These are phyloP conservation scores for Chrysodeixis includens DNA, from an alignment of 2,888 invertebrate genomes.

Conservation along the genomic window DNA sequence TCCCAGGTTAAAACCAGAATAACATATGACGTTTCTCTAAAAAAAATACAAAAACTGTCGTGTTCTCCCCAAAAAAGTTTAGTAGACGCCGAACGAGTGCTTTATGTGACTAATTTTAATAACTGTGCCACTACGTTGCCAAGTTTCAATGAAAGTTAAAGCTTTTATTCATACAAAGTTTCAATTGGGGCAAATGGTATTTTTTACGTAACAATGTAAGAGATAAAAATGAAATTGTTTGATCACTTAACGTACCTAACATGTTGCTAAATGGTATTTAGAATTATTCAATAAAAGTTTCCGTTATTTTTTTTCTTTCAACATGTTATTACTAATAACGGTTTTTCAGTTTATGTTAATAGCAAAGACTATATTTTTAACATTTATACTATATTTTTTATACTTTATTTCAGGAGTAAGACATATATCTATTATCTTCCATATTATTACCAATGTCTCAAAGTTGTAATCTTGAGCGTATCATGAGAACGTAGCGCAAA, in stretches of 20 bases:
- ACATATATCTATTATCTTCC: too few relatives aligned
- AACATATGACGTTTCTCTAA: neutral
- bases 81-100: neutral
- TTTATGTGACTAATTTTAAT: constrained; percentile 22
- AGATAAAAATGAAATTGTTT: constrained; percentile 4
- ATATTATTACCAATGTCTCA: too few relatives aligned
- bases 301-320: too few relatives aligned
- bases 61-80: constrained; percentile 4
- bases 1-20: neutral
- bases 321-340: too few relatives aligned
- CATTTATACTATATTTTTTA: too few relatives aligned
- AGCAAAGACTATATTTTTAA: too few relatives aligned
- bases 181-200: constrained; percentile 4
- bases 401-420: too few relatives aligned
- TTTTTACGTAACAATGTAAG: neutral
- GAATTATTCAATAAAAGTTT: too few relatives aligned
- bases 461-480: too few relatives aligned
- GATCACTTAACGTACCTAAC: neutral
- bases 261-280: too few relatives aligned
- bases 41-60: constrained; percentile 8
- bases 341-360: too few relatives aligned
- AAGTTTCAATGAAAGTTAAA: constrained; percentile 16
- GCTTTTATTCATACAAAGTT: neutral
- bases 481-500: too few relatives aligned
- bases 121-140: constrained; percentile 21